Evolutionary conservation across 1,140 invertebrate species (phyloP).

Genomic region (Sycophila sp.): DNA sequence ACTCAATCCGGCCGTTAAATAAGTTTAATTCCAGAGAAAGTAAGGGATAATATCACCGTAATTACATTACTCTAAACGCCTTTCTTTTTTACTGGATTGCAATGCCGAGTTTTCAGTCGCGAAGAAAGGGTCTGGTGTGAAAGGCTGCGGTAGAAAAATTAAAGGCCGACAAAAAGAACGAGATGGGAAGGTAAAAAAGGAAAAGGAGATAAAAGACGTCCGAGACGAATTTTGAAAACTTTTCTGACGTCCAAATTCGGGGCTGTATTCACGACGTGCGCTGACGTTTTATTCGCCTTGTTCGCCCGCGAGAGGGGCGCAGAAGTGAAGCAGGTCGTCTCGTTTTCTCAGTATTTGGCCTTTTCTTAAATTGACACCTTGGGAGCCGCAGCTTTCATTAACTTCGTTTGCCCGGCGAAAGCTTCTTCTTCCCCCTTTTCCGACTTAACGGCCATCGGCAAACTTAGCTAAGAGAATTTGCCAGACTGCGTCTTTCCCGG

Average conservation of each 20-base stretch:
- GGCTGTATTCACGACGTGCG: neutral
- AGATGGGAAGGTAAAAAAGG: neutral
- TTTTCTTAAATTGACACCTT: constrained; percentile 30
- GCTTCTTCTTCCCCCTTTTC: neutral
- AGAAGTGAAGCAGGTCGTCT: neutral
- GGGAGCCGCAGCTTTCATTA: constrained; percentile 29
- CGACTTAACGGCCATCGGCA: constrained; percentile 4
- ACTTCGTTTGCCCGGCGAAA: constrained; percentile 9
- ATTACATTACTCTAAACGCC: constrained; percentile 4
- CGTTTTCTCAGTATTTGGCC: neutral
- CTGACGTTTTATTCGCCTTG: constrained; percentile 6
- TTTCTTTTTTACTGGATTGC: neutral
- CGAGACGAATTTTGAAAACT: constrained; percentile 6
- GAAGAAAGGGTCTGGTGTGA: no score
- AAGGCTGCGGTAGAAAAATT: no score
- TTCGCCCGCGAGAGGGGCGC: neutral
- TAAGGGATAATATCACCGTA: no score
- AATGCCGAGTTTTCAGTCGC: no score
- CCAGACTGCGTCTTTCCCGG: neutral
- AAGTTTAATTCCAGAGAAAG: no score
- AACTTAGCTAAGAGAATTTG: neutral
- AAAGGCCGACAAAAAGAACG: neutral
- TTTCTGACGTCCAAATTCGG: constrained; percentile 1
- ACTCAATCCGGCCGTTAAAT: no score
- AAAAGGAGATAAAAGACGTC: neutral